Conservation (phyloP, 2,888 invertebrate species). For the Sabellastarte sp. region DNA sequence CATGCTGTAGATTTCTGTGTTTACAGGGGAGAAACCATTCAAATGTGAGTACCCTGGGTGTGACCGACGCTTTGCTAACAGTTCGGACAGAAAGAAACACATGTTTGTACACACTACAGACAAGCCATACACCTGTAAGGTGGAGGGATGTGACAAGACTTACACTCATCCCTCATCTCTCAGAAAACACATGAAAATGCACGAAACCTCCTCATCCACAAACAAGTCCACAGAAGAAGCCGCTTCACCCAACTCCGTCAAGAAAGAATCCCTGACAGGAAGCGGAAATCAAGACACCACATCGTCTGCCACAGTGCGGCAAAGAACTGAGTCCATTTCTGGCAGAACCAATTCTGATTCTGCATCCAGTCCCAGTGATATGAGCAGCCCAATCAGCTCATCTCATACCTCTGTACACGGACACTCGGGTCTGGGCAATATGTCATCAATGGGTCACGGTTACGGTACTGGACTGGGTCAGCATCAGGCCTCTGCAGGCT, state of each 20-base stretch:
- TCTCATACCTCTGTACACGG: too few species aligned
- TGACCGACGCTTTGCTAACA: constrained; percentile 96
- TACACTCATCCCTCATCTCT: constrained; percentile 98
- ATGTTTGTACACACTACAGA: constrained; percentile 98
- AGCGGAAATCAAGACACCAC: not conserved
- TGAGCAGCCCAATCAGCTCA: not conserved
- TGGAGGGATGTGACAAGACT: constrained; percentile 96
- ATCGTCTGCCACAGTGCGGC: not conserved
- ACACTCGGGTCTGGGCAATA: too few species aligned
- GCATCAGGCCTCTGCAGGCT: not conserved
- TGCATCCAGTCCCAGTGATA: not conserved
- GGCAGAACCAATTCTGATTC: not conserved
- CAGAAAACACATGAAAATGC: constrained; percentile 33
- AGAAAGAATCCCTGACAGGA: not conserved
- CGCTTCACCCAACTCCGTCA: not conserved
- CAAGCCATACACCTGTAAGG: constrained; percentile 97
- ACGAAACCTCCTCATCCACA: not conserved
- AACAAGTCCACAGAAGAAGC: not conserved
- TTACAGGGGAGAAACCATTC: constrained; percentile 95
- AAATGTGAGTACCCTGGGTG: constrained; percentile 97
- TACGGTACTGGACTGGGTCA: too few species aligned
- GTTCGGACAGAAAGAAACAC: constrained; percentile 98
- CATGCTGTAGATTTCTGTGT: not conserved
- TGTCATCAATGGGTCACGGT: too few species aligned
- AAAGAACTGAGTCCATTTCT: not conserved